Base-by-base conservation (phyloP, 2,113 vertebrate genomes). In the Larimichthys polyactis region DNA sequence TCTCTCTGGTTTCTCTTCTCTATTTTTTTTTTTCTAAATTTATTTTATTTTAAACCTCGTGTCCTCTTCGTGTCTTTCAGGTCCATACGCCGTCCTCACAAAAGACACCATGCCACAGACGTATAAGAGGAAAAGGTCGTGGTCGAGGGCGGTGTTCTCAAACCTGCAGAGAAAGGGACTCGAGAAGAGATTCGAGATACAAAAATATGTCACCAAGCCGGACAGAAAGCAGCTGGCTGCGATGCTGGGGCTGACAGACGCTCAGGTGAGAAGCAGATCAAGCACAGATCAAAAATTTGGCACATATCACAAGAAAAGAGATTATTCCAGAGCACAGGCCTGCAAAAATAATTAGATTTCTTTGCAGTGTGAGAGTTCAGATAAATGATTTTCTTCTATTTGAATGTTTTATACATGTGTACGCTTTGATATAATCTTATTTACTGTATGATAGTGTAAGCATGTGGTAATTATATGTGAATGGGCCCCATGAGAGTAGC, bases 31-130 rank as follows among this genome's bases (percentile, higher is more conserved):
- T 32, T 76, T 32, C 4, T 5, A 27, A 27, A 27, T 27, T 2
- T 4, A 29, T 36, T 24, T 52, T 46, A 44, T 27, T 66, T 76
- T 71, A 55, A 64, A 85, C 58, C 32, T 59, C 22, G 1, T 29
- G 16, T 68, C 68, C 63, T 32, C 22, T 19, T 75, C 66, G 0
- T 87, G 59, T 82, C 32, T 91, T 81, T 22, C 71, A 99, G 98
- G 98, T 81, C 98, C 98, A 0, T 99, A 99, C 0, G 98, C 98
- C 0, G 97, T 99, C 84, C 96, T 99, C 79, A 99, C 98, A 0
- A 99, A 99, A 94, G 98, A 99, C 96, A 99, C 98, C 0, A 96
- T 99, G 96, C 98, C 98, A 0, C 98, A 99, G 93, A 99, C 98
- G 0, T 99, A 99, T 95, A 99, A 99, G 90, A 95, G 98, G 84